Conservation (phyloP, 2,888 invertebrate genomes). For the Fissipunctia ypsillon region DNA sequence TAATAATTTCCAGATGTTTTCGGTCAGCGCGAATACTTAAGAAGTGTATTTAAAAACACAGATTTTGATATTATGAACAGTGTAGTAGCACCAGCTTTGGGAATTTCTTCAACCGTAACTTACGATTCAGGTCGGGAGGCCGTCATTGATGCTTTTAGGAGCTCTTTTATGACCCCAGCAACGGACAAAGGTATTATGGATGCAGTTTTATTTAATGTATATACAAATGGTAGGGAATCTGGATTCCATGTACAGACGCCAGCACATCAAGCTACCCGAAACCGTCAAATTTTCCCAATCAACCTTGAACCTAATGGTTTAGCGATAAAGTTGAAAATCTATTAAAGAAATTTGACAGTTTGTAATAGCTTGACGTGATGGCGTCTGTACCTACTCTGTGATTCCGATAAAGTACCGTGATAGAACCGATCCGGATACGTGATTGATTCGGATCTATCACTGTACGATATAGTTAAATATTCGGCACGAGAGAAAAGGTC, state of each 20-base stretch:
- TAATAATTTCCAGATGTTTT: conserved; percentile 76
- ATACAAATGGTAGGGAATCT: background rate
- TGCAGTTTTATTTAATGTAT: conserved; percentile 23
- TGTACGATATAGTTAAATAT: background rate
- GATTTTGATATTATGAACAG: conserved; percentile 92
- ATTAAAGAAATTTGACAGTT: too few species aligned
- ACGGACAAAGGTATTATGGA: conserved; percentile 89
- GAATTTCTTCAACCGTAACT: conserved; percentile 89
- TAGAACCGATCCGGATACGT: too few species aligned
- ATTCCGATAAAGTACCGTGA: conserved; percentile 4
- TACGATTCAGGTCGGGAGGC: conserved; percentile 91
- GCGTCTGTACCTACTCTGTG: background rate
- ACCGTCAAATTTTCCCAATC: too few species aligned
- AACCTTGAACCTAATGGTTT: too few species aligned
- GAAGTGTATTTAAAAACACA: conserved; percentile 66
- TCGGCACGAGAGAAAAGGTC: background rate
- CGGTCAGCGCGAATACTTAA: conserved; percentile 73
- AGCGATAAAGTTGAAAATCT: too few species aligned
- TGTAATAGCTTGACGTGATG: too few species aligned
- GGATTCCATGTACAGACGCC: background rate
- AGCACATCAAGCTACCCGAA: too few species aligned
- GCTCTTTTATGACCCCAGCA: conserved; percentile 94
- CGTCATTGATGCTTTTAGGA: conserved; percentile 90
- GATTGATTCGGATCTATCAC: background rate
- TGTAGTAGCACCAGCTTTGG: conserved; percentile 92